Base-by-base conservation (phyloP, 2,797 vertebrate species). In the Calcarius lapponicus region DNA sequence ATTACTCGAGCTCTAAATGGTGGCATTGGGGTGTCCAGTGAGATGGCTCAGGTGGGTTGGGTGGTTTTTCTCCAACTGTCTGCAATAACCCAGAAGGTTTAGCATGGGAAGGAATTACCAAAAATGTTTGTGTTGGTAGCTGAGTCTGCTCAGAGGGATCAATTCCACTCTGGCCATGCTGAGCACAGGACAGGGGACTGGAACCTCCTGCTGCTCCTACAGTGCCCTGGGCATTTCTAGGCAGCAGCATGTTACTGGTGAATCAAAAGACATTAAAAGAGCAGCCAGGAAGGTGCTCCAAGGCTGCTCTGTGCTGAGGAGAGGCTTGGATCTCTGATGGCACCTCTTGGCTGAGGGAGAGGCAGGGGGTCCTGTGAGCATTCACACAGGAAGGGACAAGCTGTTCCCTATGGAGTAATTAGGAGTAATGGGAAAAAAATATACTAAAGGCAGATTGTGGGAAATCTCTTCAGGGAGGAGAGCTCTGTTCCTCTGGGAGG, bases 91-190 rank as follows among this genome's bases (percentile, higher is more conserved):
- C 8, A 25, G 58, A 53, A 71, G 42, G 34, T 80, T 81, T 36
- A 75, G 43, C 7, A 7, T 62, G 82, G 47, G 53, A 65, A 89
- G 79, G 50, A 70, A 17, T 86, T 10, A 13, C n/a, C 43, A 17
- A 6, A 1, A 25, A 24, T 11, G 17, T 57, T 64, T 26, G 3
- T 61, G 5, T 11, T 60, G 56, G 61, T 54, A 66, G 69, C 28
- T 51, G 88, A 42, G 34, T 48, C 70, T 22, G 1, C 80, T 75
- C 61, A 18, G 73, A 91, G 81, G 48, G 29, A n/a, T 34, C 9
- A 0, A 28, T 67, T 34, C 60, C 64, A 40, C 21, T 45, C 21
- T 62, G n/a, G 50, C 34, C 2, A 0, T 19, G 1, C 36, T 15
- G 21, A 29, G 40, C 54, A 29, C 34, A 22, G 66, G 62, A 38